A percentile compares a stretch with the other conserved stretches of the same genome.
phyloP scores from a whole-genome alignment of 2,113 vertebrate genomes.

The Balaenoptera acutorostrata region DNA sequence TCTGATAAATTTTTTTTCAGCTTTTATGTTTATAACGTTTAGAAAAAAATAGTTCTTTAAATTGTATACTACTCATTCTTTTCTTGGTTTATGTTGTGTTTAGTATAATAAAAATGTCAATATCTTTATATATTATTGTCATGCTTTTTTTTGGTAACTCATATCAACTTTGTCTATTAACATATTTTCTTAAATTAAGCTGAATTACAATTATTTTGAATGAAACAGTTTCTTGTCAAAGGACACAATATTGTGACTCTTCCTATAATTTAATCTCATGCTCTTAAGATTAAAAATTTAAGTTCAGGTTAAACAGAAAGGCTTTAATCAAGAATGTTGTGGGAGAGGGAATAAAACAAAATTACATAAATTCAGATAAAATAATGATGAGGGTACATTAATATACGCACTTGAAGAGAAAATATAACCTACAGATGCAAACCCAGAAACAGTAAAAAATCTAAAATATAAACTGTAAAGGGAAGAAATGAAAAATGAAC shows the following conservation, averaged over 20 bases:
- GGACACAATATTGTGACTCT: neutral
- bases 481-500: neutral
- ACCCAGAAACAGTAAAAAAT: neutral
- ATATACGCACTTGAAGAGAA: neutral
- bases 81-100: slow-evolving; percentile 31
- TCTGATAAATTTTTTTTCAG: neutral
- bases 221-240: neutral
- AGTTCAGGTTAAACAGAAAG: neutral
- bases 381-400: neutral
- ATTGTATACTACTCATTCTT: neutral
- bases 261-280: slow-evolving; percentile 20
- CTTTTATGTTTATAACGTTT: slow-evolving; percentile 7
- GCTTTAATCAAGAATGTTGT: neutral
- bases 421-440: neutral
- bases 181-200: neutral
- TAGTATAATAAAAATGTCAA: slow-evolving; percentile 55
- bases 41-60: slow-evolving; percentile 9
- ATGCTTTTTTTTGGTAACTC: neutral
- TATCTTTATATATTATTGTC: neutral
- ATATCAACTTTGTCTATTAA: neutral
- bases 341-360: neutral
- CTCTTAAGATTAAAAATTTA: slow-evolving; percentile 3
- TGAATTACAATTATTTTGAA: slow-evolving; percentile 33
- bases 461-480: neutral
- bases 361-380: neutral